Evolutionary conservation across 2,888 invertebrate species (phyloP).

Genomic region (Odontomyia ornata): DNA sequence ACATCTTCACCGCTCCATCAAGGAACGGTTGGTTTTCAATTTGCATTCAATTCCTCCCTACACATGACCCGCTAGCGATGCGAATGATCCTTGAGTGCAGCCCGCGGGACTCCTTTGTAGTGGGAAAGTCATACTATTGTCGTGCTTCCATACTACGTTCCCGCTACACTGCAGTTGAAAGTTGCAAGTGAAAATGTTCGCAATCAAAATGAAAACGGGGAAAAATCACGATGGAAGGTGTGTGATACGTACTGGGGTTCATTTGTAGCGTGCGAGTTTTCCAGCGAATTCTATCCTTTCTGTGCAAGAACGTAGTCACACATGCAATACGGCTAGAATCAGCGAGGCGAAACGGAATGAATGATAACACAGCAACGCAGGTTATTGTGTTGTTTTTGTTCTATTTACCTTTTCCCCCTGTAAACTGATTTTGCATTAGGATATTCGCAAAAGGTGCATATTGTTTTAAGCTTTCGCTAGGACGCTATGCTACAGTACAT

Average conservation of each 20-base stretch:
- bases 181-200: neutral
- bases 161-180: neutral
- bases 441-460: neutral
- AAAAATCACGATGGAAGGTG: neutral
- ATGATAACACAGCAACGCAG: constrained; percentile 5
- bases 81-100: neutral
- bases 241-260: neutral
- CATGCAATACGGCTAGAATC: neutral
- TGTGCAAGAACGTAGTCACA: neutral
- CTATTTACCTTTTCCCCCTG: neutral
- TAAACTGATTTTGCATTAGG: constrained; percentile 25
- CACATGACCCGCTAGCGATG: neutral
- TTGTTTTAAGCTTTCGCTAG: neutral
- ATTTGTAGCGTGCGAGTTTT: neutral
- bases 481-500: neutral
- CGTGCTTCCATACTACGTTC: neutral
- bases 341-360: neutral
- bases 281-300: neutral
- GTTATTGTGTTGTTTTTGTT: constrained; percentile 1
- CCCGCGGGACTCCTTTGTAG: neutral
- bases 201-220: neutral
- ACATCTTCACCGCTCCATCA: too few species aligned
- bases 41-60: too few species aligned
- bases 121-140: constrained; percentile 1
- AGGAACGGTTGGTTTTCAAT: too few species aligned